Evolutionary conservation across 2,797 vertebrate genomes (phyloP).

Genomic region (Tokudaia muenninki): DNA sequence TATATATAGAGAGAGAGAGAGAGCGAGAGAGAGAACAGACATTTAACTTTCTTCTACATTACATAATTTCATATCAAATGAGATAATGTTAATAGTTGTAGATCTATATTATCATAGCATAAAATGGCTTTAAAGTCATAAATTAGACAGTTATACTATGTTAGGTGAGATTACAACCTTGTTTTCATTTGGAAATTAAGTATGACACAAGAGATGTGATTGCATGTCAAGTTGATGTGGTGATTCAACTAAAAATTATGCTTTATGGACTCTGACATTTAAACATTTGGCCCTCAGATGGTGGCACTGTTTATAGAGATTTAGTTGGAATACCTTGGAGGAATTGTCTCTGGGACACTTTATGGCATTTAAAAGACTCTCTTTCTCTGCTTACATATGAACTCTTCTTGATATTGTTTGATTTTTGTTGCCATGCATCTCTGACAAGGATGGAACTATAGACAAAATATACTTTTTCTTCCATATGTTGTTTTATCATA

Average conservation of each 20-base stretch:
- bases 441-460: neutral
- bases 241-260: neutral
- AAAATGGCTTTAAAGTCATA: neutral
- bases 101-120: neutral
- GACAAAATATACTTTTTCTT: neutral
- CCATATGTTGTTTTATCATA: neutral
- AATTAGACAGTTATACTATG: neutral
- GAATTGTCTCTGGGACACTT: neutral
- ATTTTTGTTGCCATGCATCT: neutral
- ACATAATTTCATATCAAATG: neutral
- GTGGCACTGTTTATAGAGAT: neutral
- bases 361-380: neutral
- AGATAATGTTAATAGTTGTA: neutral
- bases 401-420: neutral
- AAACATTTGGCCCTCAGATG: neutral
- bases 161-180: neutral
- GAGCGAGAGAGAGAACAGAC: too few species aligned
- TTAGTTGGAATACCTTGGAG: neutral
- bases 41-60: neutral
- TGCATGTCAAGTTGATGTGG: neutral
- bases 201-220: neutral
- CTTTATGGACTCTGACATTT: neutral
- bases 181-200: neutral
- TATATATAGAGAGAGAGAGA: too few species aligned
- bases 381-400: neutral